Percentiles rank a stretch among this genome's conserved stretches.
Conservation (phyloP, 1,140 invertebrate species). For the Lordiphosa clarofinis region DNA sequence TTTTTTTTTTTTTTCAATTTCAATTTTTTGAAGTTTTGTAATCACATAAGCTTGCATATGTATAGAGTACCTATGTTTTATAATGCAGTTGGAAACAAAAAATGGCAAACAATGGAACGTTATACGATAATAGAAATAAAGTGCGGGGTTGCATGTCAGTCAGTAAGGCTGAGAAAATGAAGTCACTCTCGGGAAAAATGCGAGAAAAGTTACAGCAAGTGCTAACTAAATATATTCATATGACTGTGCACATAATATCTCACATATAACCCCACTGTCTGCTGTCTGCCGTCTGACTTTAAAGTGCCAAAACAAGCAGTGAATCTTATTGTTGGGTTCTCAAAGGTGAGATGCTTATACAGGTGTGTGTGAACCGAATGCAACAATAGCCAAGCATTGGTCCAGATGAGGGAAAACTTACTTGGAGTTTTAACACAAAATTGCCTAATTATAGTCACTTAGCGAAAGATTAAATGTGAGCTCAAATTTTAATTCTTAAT, state of each 20-base stretch:
- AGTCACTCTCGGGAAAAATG: constrained; percentile 51
- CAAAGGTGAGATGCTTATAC: constrained; percentile 28
- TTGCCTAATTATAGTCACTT: too few species aligned
- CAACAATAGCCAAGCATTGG: neutral
- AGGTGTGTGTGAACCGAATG: constrained; percentile 29
- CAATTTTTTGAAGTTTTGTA: constrained; percentile 53
- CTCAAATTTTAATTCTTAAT: too few species aligned
- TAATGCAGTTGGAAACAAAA: constrained; percentile 60
- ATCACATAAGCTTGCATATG: constrained; percentile 39
- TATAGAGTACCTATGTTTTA: too few species aligned
- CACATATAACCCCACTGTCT: constrained; percentile 23
- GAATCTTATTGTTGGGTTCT: constrained; percentile 65
- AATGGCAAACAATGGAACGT: constrained; percentile 54
- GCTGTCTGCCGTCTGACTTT: constrained; percentile 14
- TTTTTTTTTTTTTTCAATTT: constrained; percentile 28
- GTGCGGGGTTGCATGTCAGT: constrained; percentile 64
- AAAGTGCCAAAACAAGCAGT: constrained; percentile 20
- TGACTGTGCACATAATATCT: constrained; percentile 30
- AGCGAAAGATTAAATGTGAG: too few species aligned
- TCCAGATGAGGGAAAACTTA: too few species aligned
- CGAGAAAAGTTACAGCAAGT: constrained; percentile 62
- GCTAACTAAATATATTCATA: constrained; percentile 68
- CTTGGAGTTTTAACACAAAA: too few species aligned
- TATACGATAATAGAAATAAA: constrained; percentile 73
- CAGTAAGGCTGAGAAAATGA: constrained; percentile 60